Evolutionary conservation across 2,113 vertebrate genomes (phyloP).

Genomic region (Microcebus ravelobensis): DNA sequence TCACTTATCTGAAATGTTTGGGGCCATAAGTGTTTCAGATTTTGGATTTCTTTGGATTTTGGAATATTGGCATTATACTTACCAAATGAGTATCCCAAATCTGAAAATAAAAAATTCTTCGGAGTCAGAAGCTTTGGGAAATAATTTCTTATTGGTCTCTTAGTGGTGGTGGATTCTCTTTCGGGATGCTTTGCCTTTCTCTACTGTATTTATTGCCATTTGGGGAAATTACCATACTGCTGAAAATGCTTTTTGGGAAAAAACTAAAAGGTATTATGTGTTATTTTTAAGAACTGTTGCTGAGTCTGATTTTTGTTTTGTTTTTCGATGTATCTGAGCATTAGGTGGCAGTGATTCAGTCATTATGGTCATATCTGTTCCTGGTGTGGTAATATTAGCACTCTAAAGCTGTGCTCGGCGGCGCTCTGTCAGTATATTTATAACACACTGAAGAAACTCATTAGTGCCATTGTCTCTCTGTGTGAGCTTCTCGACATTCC

Average conservation of each 20-base stretch:
- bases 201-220: constrained; percentile 63
- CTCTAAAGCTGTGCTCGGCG: not conserved
- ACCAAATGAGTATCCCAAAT: not conserved
- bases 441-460: constrained; percentile 24
- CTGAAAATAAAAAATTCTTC: not conserved
- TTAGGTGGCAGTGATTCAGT: constrained; percentile 66
- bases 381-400: not conserved
- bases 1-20: not conserved
- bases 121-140: constrained; percentile 8
- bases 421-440: not conserved
- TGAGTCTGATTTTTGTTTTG: constrained; percentile 53
- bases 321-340: constrained; percentile 53
- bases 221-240: constrained; percentile 64
- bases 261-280: not conserved
- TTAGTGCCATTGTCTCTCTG: not conserved
- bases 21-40: not conserved
- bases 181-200: constrained; percentile 15
- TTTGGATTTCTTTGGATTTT: not conserved
- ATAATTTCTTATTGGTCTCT: not conserved
- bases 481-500: not conserved
- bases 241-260: constrained; percentile 45
- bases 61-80: not conserved
- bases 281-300: constrained; percentile 61
- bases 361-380: constrained; percentile 51
- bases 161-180: constrained; percentile 7